Evolutionary conservation across 2,113 vertebrate species (phyloP).

Genomic region (Cebus imitator): DNA sequence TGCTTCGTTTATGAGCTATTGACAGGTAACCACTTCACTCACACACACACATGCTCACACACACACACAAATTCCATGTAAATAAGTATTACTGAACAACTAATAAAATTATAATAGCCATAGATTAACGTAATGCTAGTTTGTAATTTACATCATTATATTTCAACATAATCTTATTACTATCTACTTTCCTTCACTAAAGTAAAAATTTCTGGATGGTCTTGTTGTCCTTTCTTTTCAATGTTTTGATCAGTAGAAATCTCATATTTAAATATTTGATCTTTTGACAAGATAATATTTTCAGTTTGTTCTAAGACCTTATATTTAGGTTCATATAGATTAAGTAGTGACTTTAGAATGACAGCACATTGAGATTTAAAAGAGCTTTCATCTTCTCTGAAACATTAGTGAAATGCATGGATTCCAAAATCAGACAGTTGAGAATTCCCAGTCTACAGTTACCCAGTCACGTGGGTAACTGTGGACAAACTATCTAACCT

Average conservation of each 20-base stretch:
- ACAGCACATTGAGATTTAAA: neutral
- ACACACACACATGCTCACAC: neutral
- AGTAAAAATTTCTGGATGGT: conserved; percentile 5
- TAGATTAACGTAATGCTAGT: conserved; percentile 11
- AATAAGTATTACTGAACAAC: conserved; percentile 48
- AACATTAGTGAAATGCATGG: neutral
- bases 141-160: conserved; percentile 16
- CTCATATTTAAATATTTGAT: neutral
- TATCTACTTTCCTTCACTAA: conserved; percentile 26
- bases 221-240: neutral
- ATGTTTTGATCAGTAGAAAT: neutral
- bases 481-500: neutral
- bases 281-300: neutral
- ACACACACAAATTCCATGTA: conserved; percentile 8
- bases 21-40: neutral
- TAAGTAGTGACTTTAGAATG: neutral
- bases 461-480: neutral
- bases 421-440: neutral
- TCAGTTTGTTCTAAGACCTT: neutral
- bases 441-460: neutral
- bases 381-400: neutral
- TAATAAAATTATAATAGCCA: conserved; percentile 38
- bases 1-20: conserved; percentile 50
- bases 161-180: conserved; percentile 41
- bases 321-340: neutral